phyloP scores from a whole-genome alignment of 1,140 invertebrate species.

The Megalonaias nervosa region DNA sequence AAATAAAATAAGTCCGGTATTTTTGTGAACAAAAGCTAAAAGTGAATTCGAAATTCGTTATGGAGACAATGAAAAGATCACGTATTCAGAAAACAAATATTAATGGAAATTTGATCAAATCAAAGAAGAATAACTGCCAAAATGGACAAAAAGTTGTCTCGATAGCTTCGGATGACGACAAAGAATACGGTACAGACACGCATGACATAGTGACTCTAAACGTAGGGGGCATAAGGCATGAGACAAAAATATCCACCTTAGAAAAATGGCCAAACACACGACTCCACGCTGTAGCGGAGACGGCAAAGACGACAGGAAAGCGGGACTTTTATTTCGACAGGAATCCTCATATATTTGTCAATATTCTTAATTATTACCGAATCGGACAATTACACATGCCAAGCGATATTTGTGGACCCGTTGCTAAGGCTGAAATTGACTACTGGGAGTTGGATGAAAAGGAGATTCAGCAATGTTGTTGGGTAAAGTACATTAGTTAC shows the following conservation, averaged over 20 bases:
- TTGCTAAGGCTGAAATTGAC: constrained; percentile 97
- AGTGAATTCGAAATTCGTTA: too few species aligned
- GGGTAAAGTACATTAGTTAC: constrained; percentile 40
- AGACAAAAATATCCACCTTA: constrained; percentile 28
- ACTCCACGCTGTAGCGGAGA: constrained; percentile 23
- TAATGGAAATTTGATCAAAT: too few species aligned
- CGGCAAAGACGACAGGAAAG: constrained; percentile 26
- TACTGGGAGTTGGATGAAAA: constrained; percentile 77
- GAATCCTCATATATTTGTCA: constrained; percentile 97
- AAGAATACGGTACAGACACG: not conserved
- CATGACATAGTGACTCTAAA: constrained; percentile 33
- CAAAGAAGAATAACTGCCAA: too few species aligned
- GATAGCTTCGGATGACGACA: too few species aligned
- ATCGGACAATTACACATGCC: constrained; percentile 99
- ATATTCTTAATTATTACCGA: constrained; percentile 98
- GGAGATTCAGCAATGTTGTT: constrained; percentile 49
- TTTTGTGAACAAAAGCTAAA: too few species aligned
- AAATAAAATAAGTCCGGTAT: too few species aligned
- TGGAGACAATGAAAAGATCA: too few species aligned
- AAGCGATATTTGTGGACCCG: constrained; percentile 97
- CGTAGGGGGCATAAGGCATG: constrained; percentile 33
- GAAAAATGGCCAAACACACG: constrained; percentile 27
- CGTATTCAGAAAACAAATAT: too few species aligned
- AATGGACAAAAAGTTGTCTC: too few species aligned
- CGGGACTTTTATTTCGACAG: constrained; percentile 98